A percentile compares a stretch with the other conserved stretches of the same genome.
phyloP scores from a whole-genome alignment of 2,113 vertebrate species.

The Laterallus jamaicensis region DNA sequence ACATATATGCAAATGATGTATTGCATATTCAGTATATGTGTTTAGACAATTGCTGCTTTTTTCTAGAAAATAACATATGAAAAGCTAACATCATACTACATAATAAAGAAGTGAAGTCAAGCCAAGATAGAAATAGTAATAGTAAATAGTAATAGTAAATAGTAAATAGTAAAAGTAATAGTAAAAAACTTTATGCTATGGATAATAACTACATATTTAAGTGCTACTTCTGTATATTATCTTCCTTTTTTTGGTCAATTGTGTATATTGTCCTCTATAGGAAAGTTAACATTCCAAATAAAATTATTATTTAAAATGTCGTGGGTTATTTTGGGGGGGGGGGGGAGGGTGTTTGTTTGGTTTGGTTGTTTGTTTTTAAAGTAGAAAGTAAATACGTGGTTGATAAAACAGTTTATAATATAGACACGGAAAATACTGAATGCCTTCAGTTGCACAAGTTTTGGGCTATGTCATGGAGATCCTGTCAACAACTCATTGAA shows the following conservation, averaged over 20 bases:
- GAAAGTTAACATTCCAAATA: not conserved
- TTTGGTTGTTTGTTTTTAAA: not conserved
- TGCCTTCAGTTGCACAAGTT: not conserved
- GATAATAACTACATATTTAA: not conserved
- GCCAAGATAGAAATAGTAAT: not conserved
- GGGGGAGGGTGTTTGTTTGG: too few relatives aligned
- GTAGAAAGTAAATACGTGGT: not conserved
- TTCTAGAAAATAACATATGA: not conserved
- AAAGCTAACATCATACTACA: not conserved
- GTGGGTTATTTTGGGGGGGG: not conserved
- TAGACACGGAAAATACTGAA: not conserved
- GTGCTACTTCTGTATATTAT: not conserved
- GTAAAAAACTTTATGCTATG: rapidly evolving
- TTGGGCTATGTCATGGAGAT: not conserved
- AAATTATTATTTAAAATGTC: not conserved
- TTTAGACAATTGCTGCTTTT: not conserved
- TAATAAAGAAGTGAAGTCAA: not conserved
- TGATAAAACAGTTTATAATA: not conserved
- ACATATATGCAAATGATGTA: not conserved
- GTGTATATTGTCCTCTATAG: not conserved
- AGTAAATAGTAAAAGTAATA: not conserved
- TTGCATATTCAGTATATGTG: not conserved
- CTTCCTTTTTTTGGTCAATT: rapidly evolving
- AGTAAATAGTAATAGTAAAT: too few relatives aligned
- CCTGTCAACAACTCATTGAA: not conserved